Evolutionary conservation across 2,888 invertebrate species (phyloP), one percentile per base, ranked within the genome.

Genomic region (Cryptophagus acutangulus): DNA sequence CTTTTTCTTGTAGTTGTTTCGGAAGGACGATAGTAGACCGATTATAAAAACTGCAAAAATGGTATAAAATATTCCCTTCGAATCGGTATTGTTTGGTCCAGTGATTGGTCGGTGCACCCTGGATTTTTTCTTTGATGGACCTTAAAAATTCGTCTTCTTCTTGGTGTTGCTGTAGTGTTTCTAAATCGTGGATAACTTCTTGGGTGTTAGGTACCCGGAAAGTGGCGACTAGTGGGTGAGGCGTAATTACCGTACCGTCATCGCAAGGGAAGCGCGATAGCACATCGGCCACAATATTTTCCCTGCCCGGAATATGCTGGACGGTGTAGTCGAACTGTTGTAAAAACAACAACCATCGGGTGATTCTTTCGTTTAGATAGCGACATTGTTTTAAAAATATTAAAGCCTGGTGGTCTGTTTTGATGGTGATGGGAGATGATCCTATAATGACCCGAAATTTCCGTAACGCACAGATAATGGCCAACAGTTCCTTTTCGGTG

Each of bases 251-350:
- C n/a, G n/a, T n/a, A n/a, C n/a, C n/a, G n/a, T n/a, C n/a, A n/a
- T n/a, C n/a, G n/a, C n/a, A n/a, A 1, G 41, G 40, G 16, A 31
- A 41, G 1, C 45, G 31, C 8, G 47, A 47, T 10, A 47, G 26
- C 2, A 35, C 29, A 16, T 48, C 46, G 2, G 49, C 46, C 36
- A 36, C 52, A 1, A 48, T 29, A 31, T 58, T 58, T 1, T 57
- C 48, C 3, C 15, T 38, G 0, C 56, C 58, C 2, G 28, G 38
- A 17, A 56, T 49, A 38, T 58, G 43, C 20, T 44, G 41, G 0
- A 57, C 29, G 0, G 5, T 30, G 24, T 49, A 56, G 6, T 45
- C 20, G 35, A 49, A 59, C 33, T 51, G 46, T n/a, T 53, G 45
- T 8, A 56, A 17, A 9, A 44, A 38, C 0, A 52, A 6, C 6